phyloP scores from a whole-genome alignment of 2,113 vertebrate species.

The Myotis yumanensis region DNA sequence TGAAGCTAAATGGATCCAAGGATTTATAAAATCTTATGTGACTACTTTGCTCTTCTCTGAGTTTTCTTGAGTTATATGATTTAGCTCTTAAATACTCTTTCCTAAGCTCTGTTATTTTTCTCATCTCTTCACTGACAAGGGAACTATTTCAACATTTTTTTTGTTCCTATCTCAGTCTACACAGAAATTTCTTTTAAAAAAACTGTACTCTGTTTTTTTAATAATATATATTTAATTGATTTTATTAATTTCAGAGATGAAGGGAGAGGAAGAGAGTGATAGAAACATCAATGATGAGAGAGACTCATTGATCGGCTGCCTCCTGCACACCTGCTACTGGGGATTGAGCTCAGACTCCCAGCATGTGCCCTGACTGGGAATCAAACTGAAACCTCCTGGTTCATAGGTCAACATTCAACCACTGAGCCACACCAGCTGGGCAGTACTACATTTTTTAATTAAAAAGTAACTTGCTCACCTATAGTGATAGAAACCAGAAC shows the following conservation, averaged over 20 bases:
- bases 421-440: too few species aligned
- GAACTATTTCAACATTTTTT: background rate
- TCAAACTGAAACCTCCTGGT: too few species aligned
- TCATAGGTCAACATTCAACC: too few species aligned
- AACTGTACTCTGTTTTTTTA: background rate
- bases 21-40: background rate
- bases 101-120: background rate
- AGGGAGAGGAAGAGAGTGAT: too few species aligned
- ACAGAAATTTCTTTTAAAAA: background rate
- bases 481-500: slow-evolving; percentile 4
- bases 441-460: background rate
- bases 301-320: too few species aligned
- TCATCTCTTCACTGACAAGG: background rate
- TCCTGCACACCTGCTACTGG: too few species aligned
- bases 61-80: background rate
- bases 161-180: background rate
- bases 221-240: too few species aligned
- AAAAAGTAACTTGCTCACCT: background rate
- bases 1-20: background rate
- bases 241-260: too few species aligned
- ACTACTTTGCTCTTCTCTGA: background rate
- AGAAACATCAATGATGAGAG: too few species aligned
- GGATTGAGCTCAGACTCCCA: too few species aligned
- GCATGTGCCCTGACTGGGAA: too few species aligned
- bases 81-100: background rate